phyloP scores from a whole-genome alignment of 2,888 invertebrate genomes.

The Teleiodes luculella region DNA sequence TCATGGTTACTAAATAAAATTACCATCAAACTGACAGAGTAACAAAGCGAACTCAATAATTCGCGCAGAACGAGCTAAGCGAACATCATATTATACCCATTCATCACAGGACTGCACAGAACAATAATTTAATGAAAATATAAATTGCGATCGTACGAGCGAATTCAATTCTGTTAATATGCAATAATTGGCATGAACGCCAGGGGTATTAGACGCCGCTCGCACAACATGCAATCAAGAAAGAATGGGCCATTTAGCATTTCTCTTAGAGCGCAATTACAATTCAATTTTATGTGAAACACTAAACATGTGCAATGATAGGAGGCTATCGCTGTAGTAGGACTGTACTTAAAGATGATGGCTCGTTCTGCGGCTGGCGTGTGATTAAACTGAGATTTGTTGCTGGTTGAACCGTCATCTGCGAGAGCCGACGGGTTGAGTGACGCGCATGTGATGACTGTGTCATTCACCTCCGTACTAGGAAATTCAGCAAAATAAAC shows the following conservation, averaged over 20 bases:
- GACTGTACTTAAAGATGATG: conserved; percentile 34
- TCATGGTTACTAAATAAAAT: conserved; percentile 76
- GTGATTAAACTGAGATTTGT: conserved; percentile 47
- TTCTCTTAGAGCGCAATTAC: conserved; percentile 61
- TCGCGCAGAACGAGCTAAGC: conserved; percentile 61
- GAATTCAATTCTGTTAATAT: conserved; percentile 65
- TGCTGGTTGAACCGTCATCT: conserved; percentile 32
- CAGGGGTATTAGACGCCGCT: conserved; percentile 33
- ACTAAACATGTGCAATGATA: conserved; percentile 44
- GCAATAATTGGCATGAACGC: conserved; percentile 56
- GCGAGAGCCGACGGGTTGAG: conserved; percentile 23
- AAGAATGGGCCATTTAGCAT: conserved; percentile 61
- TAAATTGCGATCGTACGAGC: conserved; percentile 37
- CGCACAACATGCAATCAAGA: conserved; percentile 47
- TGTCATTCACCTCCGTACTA: conserved; percentile 28
- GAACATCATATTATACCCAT: conserved; percentile 43
- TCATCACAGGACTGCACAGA: conserved; percentile 55
- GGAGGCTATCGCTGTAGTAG: conserved; percentile 33
- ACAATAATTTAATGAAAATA: conserved; percentile 51
- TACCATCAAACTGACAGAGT: conserved; percentile 63
- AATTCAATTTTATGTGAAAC: conserved; percentile 63
- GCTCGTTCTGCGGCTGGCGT: conserved; percentile 30
- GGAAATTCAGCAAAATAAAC: conserved; percentile 44
- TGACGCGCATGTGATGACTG: conserved; percentile 18
- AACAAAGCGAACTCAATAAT: conserved; percentile 74